Base-by-base conservation (phyloP, 2,888 invertebrate species). In the Keiferia lycopersicella region DNA sequence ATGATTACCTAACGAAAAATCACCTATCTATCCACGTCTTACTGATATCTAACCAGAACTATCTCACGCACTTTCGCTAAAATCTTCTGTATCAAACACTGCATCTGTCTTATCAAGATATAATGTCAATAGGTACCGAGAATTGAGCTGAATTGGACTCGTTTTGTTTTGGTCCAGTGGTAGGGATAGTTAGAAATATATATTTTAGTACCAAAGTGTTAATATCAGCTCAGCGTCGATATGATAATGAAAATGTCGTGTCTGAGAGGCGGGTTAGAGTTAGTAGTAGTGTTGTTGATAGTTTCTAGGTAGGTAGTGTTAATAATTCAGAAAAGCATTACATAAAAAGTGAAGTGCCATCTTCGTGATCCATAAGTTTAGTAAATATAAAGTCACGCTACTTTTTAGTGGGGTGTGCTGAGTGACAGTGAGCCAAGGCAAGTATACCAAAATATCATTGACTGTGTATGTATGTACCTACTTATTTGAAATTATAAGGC, bases 161-260 rank as follows among this genome's bases (percentile, higher is more conserved):
- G 16, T 34, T 34, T 56, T 7, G 56, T 56, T 56, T 26, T 56
- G 56, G 30, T 34, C 56, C 34, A 50, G 26, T 12, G 30, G 12
- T n/a, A 18, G 51, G 34, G 8, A n/a, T 16, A 56, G 22, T 56
- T 34, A n/a, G 26, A 56, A 30, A 41, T 53, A 53, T 14, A 10
- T 14, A 20, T 22, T 18, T 48, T 53, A 53, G 22, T 10, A 22
- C 1, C 4, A 50, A 50, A 50, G 48, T 50, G 48, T 20, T 50
- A 50, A 51, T 12, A 51, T 18, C 26, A 2, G 26, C 2, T 18
- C 26, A 2, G 26, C 2, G 16, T 0, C 48, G 16, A 18, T 18
- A 30, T 18, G 58, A 38, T 58, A 58, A 58, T 58, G 20, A 39
- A 59, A 39, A 59, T 59, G 60, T 60, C 41, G 22, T 20, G 30